Conservation (phyloP, 1,140 invertebrate genomes). For the Scylla paramamosain region DNA sequence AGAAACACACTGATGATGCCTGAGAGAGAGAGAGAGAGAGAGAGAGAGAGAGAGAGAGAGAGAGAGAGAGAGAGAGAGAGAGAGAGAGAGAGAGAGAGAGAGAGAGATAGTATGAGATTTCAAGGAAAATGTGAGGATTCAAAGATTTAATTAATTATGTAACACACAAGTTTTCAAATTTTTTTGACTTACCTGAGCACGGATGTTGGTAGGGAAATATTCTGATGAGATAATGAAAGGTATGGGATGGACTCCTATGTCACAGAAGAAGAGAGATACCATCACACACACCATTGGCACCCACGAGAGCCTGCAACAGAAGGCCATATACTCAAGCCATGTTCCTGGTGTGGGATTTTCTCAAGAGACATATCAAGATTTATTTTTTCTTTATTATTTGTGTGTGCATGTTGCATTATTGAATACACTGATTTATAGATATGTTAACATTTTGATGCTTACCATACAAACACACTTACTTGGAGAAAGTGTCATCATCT, state of each 20-base stretch:
- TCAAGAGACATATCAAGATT: no score
- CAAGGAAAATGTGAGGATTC: neutral
- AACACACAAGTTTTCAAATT: neutral
- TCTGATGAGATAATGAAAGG: constrained; percentile 60
- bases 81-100: neutral
- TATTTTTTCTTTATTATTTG: no score
- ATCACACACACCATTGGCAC: constrained; percentile 62
- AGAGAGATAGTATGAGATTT: neutral
- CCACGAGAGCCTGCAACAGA: constrained; percentile 58
- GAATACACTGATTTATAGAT: no score
- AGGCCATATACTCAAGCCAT: constrained; percentile 50
- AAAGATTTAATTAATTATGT: neutral
- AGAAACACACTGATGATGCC: constrained; percentile 68
- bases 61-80: neutral
- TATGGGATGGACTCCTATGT: constrained; percentile 63
- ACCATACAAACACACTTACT: constrained; percentile 26
- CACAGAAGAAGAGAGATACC: constrained; percentile 55
- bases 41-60: neutral
- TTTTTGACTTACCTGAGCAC: constrained; percentile 32
- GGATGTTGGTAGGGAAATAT: constrained; percentile 63
- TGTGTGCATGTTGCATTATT: no score
- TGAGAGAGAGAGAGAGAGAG: neutral
- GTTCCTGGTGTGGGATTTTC: no score
- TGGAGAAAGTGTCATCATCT: constrained; percentile 21
- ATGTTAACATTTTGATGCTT: neutral